Conservation (phyloP, 2,113 vertebrate genomes). For the Gasterosteus aculeatus region DNA sequence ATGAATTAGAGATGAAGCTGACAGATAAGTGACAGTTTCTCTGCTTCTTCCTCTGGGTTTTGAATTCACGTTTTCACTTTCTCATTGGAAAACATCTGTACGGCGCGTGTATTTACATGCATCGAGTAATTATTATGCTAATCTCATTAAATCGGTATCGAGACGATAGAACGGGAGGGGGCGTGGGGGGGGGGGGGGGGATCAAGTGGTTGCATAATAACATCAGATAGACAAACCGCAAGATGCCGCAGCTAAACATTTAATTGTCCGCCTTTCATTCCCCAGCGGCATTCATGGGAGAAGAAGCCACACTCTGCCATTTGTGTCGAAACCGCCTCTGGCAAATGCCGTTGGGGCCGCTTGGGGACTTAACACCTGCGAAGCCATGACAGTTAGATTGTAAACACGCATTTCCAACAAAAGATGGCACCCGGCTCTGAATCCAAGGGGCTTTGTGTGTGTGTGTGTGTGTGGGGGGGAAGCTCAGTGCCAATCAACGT, state of each 20-base stretch:
- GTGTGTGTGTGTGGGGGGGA: neutral
- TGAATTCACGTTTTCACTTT: slow-evolving; percentile 1
- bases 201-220: slow-evolving; percentile 20
- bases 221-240: slow-evolving; percentile 14
- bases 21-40: neutral
- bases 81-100: neutral
- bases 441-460: neutral
- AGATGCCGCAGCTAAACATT: slow-evolving; percentile 3
- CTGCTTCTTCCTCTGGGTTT: neutral
- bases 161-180: neutral
- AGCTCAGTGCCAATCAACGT: slow-evolving; percentile 27
- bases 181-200: neutral
- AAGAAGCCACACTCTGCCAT: neutral
- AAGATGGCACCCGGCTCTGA: neutral
- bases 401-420: slow-evolving; percentile 5
- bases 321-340: slow-evolving; percentile 9
- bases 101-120: slow-evolving; percentile 3
- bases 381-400: neutral
- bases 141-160: slow-evolving; percentile 30
- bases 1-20: slow-evolving; percentile 23
- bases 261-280: slow-evolving; percentile 20
- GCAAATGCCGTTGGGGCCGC: neutral
- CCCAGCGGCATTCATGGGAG: neutral
- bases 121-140: slow-evolving; percentile 31
- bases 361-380: neutral